Conservation (phyloP, 1,140 invertebrate species). For the Aphidius gifuensis region DNA sequence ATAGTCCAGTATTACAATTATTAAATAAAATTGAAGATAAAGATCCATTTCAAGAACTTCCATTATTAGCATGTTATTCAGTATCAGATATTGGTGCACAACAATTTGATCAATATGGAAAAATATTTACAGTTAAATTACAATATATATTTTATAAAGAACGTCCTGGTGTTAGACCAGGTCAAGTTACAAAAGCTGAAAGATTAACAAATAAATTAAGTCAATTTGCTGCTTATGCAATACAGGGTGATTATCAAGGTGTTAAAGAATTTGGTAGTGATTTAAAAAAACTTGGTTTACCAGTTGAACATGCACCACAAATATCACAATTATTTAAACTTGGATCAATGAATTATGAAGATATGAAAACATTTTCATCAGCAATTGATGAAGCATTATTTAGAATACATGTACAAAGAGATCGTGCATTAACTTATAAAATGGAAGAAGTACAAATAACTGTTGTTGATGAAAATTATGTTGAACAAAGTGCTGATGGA, state of each 20-base stretch:
- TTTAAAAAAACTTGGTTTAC: constrained; percentile 87
- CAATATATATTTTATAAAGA: constrained; percentile 99
- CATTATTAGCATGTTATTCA: constrained; percentile 88
- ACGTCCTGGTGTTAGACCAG: constrained; percentile 91
- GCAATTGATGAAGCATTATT: constrained; percentile 90
- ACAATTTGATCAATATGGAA: constrained; percentile 97
- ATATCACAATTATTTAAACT: constrained; percentile 96
- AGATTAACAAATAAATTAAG: constrained; percentile 86
- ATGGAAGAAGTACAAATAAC: constrained; percentile 97
- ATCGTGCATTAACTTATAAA: constrained; percentile 90
- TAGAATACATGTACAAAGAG: constrained; percentile 75
- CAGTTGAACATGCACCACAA: constrained; percentile 95
- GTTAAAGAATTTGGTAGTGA: constrained; percentile 91
- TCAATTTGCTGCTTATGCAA: constrained; percentile 91
- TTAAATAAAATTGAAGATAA: constrained; percentile 82
- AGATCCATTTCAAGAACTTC: constrained; percentile 90
- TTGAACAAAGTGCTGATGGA: constrained; percentile 86
- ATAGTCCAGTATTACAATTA: constrained; percentile 81
- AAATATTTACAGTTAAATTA: constrained; percentile 98
- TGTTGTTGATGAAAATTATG: constrained; percentile 93
- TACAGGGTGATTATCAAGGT: constrained; percentile 87
- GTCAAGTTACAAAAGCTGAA: constrained; percentile 92
- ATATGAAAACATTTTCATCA: constrained; percentile 86
- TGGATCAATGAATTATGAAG: constrained; percentile 83
- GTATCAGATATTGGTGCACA: constrained; percentile 91